These are phyloP conservation scores for Bolinopsis microptera DNA, from an alignment of 37 sponge, comb jelly and placozoan genomes.

Conservation along the genomic window DNA sequence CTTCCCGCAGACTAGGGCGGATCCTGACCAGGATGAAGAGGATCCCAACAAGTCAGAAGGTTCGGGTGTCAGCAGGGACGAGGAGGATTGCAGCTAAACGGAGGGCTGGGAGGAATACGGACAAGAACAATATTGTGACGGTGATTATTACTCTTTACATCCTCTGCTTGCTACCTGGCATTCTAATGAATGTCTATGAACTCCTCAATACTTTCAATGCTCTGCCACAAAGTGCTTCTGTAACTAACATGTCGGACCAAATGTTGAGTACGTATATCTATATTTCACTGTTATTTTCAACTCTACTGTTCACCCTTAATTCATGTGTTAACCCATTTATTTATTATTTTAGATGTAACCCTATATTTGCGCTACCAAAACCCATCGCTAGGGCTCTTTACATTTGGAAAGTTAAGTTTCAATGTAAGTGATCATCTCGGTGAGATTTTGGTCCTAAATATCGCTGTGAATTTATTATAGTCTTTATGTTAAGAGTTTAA, in stretches of 20 bases:
- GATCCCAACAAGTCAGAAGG: not conserved
- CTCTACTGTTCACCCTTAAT: slow-evolving; percentile 8
- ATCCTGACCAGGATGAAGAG: not conserved
- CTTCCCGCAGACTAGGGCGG: not conserved
- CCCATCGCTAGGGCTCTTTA: not conserved
- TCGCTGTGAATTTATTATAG: no score
- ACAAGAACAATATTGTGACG: slow-evolving; percentile 1
- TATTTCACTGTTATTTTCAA: not conserved
- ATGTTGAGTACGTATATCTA: slow-evolving; percentile 13
- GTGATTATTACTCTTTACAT: slow-evolving; percentile 10
- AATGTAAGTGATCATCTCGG: no score
- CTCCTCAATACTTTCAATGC: not conserved
- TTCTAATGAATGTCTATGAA: not conserved
- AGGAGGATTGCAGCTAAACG: not conserved
- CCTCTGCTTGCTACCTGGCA: not conserved
- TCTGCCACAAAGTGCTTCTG: not conserved
- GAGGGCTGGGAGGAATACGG: not conserved
- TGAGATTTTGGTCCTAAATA: no score
- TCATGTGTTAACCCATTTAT: slow-evolving; percentile 30
- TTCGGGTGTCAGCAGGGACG: not conserved
- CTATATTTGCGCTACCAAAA: not conserved
- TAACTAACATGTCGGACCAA: not conserved
- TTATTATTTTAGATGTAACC: slow-evolving; percentile 40
- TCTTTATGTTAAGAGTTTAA: no score
- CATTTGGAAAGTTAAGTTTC: not conserved